These are phyloP conservation scores for Otolemur garnettii DNA, from an alignment of 2,113 vertebrate species.

Conservation along the genomic window DNA sequence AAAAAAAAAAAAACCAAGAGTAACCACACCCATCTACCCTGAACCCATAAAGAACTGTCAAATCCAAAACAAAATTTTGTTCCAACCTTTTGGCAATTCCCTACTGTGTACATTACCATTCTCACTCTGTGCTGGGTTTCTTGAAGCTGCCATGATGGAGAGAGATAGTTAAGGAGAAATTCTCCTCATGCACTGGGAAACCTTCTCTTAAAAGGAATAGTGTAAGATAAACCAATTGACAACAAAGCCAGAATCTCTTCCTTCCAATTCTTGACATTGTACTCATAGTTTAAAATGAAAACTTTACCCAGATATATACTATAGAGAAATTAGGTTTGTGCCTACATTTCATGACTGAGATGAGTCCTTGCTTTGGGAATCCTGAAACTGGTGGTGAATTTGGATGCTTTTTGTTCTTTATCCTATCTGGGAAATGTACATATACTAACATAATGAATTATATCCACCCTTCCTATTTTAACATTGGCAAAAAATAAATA, in stretches of 20 bases:
- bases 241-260: not conserved
- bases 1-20: not conserved
- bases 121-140: not conserved
- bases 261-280: constrained; percentile 23
- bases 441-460: not conserved
- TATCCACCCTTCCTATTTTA: not conserved
- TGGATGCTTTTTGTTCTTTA: not conserved
- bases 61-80: not conserved
- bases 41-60: not conserved
- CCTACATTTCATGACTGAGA: not conserved
- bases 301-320: not conserved
- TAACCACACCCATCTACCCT: not conserved
- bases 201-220: accelerated
- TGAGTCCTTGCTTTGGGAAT: not conserved
- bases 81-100: not conserved
- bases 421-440: not conserved
- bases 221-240: not conserved
- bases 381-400: not conserved
- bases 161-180: not conserved
- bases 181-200: accelerated
- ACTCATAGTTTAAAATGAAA: constrained; percentile 25
- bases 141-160: not conserved
- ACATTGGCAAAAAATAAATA: not conserved
- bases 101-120: not conserved
- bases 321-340: not conserved